Evolutionary conservation across 2,113 vertebrate genomes (phyloP), one percentile per base, ranked within the genome.

Genomic region (Melanocharis versteri): DNA sequence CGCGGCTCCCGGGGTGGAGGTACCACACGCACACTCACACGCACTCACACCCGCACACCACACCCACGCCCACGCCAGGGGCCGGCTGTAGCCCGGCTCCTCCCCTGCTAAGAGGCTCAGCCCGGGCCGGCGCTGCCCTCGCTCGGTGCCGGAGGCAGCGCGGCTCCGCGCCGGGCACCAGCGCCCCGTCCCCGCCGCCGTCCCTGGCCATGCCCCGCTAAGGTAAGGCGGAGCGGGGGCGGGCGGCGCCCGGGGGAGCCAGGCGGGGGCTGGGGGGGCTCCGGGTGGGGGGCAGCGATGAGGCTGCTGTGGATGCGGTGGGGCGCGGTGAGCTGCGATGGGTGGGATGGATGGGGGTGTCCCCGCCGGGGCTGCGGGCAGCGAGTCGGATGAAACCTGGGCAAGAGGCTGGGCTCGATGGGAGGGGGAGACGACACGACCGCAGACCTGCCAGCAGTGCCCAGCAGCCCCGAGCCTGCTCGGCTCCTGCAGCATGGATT

Each of bases 81-180:
- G 93, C 87, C 45, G 93, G 91, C 91, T 83, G 79, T 3, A n/a
- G 26, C 45, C 24, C 79, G 93, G 93, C 96, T 96, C 96, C 96
- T 90, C 96, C 96, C 89, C 72, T 79, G 48, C 72, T 92, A 90
- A 96, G 96, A 86, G 62, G 96, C 96, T 96, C 93, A 92, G 85
- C 28, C 86, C 1, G 91, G 94, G 85, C 88, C 24, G 91, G 65
- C 91, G 62, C 89, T 96, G 91, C 92, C 73, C 44, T 89, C 37
- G 42, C 90, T 93, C n/a, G 18, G 65, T 56, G 48, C 65, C 11
- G 93, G 61, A 33, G 81, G 85, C 60, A 50, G 81, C 24, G 7
- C 37, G 12, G 85, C 56, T 87, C 84, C 28, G 45, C 21, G 30
- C 70, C 47, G 69, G 60, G 28, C 47, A 33, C 23, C 69, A 3